These are phyloP conservation scores for Hipposideros larvatus DNA, from an alignment of 2,797 vertebrate species.

Conservation along the genomic window DNA sequence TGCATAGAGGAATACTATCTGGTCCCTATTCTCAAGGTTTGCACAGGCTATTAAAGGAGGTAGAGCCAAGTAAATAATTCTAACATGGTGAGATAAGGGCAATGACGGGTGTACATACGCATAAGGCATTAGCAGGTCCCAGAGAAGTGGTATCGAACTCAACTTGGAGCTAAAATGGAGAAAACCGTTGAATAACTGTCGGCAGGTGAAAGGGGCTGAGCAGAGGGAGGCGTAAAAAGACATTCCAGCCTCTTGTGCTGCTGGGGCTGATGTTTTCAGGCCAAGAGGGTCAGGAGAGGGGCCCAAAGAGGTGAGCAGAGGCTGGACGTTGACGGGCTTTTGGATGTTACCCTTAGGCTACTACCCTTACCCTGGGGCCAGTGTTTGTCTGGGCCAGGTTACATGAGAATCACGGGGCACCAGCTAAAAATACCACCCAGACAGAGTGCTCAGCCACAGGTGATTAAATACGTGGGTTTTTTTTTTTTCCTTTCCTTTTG, in stretches of 20 bases:
- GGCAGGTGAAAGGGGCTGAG: neutral
- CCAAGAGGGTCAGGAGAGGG: neutral
- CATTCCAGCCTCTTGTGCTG: neutral
- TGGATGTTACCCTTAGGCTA: neutral
- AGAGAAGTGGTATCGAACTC: neutral
- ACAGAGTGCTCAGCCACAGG: neutral
- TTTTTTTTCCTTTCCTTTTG: neutral
- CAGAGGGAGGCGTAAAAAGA: neutral
- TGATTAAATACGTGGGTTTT: neutral
- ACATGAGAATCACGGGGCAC: neutral
- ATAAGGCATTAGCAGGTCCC: neutral
- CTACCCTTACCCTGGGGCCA: neutral
- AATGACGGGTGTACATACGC: neutral
- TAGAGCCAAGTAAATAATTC: neutral
- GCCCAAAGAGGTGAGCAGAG: neutral
- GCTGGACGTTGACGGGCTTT: neutral
- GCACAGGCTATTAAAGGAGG: slow-evolving; percentile 15
- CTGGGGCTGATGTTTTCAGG: neutral
- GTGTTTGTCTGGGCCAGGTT: neutral
- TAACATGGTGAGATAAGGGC: neutral
- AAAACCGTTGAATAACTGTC: neutral
- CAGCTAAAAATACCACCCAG: neutral
- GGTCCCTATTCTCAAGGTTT: neutral
- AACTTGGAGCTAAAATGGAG: neutral
- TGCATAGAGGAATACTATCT: neutral